Base-by-base conservation (phyloP, 2,888 invertebrate species). In the Orthonychiurus folsomi region DNA sequence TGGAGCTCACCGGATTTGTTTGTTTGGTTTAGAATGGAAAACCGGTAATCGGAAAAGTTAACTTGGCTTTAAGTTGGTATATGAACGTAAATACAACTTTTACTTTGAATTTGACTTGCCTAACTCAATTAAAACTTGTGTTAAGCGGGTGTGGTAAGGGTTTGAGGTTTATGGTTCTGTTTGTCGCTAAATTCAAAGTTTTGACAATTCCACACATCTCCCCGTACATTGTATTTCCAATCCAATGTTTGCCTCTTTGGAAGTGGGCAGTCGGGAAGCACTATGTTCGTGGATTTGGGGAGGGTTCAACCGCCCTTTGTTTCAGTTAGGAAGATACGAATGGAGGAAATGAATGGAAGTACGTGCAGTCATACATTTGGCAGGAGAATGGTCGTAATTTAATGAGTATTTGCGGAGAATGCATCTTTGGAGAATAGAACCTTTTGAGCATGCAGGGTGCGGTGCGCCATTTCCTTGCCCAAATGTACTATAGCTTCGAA, bases 91-190 rank as follows among this genome's bases (percentile, higher is more conserved):
- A 18, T 9, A 21, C 23, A 67, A 69, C 59, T 69, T 67, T 65
- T 65, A 62, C 68, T 66, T 63, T 58, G 56, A 65, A 65, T 65
- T 68, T 65, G 65, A 63, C 67, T 62, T 67, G 64, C 67, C 71
- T 71, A 71, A 71, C 71, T 71, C 71, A 71, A 71, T 71, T 71
- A 71, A 70, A 70, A 69, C 55, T 55, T 55, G n/a, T n/a, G n/a
- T n/a, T n/a, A n/a, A n/a, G n/a, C n/a, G n/a, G n/a, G n/a, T n/a
- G n/a, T n/a, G n/a, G n/a, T n/a, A n/a, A n/a, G n/a, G n/a, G n/a
- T n/a, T n/a, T n/a, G 15, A 37, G 66, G 67, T 59, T 65, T 66
- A 68, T 67, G 65, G 60, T 66, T 66, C 61, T 69, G 69, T 69
- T 69, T 69, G 67, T 66, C 66, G 67, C 66, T 69, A 26, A 58